Base-by-base conservation (phyloP, 2,888 invertebrate species). In the Geophilus truncorum region DNA sequence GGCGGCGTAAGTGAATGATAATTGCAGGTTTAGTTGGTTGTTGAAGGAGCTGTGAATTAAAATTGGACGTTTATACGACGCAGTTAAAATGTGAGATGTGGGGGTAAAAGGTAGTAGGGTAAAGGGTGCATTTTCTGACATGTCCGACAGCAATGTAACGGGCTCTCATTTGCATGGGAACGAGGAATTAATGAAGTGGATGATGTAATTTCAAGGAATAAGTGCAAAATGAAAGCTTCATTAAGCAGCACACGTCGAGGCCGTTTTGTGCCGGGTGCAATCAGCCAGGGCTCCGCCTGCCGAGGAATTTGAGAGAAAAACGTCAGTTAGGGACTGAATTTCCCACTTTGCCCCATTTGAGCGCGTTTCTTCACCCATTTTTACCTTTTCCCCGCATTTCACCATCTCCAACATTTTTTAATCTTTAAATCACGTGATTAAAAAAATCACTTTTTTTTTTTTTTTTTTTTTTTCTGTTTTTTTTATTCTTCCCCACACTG, bases 171-270 rank as follows among this genome's bases (percentile, higher is more conserved):
- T 78, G 78, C 78, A 78, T 78, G 78, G 78, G 40, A 78, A 78
- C 78, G 78, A 78, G 78, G 40, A 78, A 78, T 78, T 78, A 78
- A 78, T 78, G 78, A 78, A 78, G 78, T 78, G 78, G 34, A 78
- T 78, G 78, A 78, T 78, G 78, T 78, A 78, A 78, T 78, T 78
- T 78, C 28, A 40, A 40, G 78, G 45, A 78, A 78, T 78, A 78
- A 78, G 36, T 78, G 36, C 36, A 40, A 40, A 78, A 78, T 78
- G 78, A 78, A 78, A 78, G 78, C 36, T 78, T 78, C 78, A 78
- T 78, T 78, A 78, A 78, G 36, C 78, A 78, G 36, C 36, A 40
- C 36, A 40, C 36, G 36, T 40, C 36, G 36, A 40, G 36, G 36
- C 36, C 36, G 36, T 40, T 40, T 40, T 40, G 36, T 40, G 36